Conservation (phyloP, 1,140 invertebrate genomes). For the Parasteatoda tepidariorum region DNA sequence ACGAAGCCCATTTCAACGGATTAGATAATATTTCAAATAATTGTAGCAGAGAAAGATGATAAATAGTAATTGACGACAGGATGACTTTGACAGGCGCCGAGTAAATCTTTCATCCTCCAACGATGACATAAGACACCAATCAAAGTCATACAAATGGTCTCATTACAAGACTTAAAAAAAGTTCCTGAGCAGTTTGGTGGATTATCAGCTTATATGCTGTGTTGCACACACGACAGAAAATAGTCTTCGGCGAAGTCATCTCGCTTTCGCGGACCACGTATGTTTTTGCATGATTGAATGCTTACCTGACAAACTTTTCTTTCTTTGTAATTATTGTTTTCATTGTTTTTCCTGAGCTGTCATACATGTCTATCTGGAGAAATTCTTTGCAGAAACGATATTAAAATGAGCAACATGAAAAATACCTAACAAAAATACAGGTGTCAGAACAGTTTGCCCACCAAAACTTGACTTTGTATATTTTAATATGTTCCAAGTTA, state of each 20-base stretch:
- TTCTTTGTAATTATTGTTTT: too few relatives aligned
- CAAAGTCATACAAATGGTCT: neutral
- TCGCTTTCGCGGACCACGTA: neutral
- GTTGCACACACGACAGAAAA: neutral
- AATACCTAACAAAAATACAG: too few relatives aligned
- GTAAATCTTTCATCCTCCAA: neutral
- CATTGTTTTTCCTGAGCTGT: too few relatives aligned
- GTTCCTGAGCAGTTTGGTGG: neutral
- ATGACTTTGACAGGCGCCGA: neutral
- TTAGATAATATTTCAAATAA: neutral
- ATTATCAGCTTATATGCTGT: neutral
- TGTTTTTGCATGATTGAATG: neutral
- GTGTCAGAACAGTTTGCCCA: too few relatives aligned
- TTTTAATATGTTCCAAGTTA: too few relatives aligned
- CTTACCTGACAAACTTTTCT: too few relatives aligned
- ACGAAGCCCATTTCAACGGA: neutral
- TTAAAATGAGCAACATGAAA: too few relatives aligned
- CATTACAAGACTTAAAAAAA: neutral
- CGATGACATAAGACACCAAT: neutral
- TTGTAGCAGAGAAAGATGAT: neutral
- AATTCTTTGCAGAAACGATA: too few relatives aligned
- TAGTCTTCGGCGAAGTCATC: neutral
- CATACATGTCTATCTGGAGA: too few relatives aligned
- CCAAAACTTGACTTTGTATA: too few relatives aligned
- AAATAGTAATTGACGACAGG: neutral